Base-by-base conservation (phyloP, 2,888 invertebrate genomes). In the Mythimna ferrago region DNA sequence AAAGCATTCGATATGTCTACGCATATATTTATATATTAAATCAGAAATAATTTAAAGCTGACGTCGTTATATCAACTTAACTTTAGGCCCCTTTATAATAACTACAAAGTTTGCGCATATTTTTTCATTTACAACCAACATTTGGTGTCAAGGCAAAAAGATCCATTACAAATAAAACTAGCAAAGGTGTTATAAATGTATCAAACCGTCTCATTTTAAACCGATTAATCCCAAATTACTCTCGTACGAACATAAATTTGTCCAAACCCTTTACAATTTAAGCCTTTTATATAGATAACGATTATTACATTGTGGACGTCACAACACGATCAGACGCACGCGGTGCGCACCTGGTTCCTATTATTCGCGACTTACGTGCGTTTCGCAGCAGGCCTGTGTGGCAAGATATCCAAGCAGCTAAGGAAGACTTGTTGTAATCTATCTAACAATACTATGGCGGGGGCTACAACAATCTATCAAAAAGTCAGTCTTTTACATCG, bases 401-500 rank as follows among this genome's bases (percentile, higher is more conserved):
- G 84, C 84, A 82, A 86, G 84, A 77, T 76, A 83, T 76, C 80
- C 85, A 82, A 83, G 86, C 80, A 77, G 73, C 82, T 84, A 84
- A 87, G 90, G 90, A 89, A 89, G 89, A 89, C 88, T 81, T 82
- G 81, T 82, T 82, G 85, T 85, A 85, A 81, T 78, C 76, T 82
- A 88, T 81, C 87, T 88, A 88, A 89, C 87, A 90, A 91, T 94
- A 94, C 93, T 95, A 95, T 95, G 95, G 95, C 95, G 90, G 88
- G 91, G 90, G 91, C 90, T 94, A 91, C 82, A 85, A 81, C 89
- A 89, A 92, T 91, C 89, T 94, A 94, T 92, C 90, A 92, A 92
- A 92, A 92, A 94, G 91, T 96, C 96, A 96, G 96, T 96, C 96
- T 96, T 96, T 90, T 90, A 78, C 81, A 89, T 95, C 95, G 95